phyloP scores from a whole-genome alignment of 2,888 invertebrate species.

The Brassicogethes aeneus region DNA sequence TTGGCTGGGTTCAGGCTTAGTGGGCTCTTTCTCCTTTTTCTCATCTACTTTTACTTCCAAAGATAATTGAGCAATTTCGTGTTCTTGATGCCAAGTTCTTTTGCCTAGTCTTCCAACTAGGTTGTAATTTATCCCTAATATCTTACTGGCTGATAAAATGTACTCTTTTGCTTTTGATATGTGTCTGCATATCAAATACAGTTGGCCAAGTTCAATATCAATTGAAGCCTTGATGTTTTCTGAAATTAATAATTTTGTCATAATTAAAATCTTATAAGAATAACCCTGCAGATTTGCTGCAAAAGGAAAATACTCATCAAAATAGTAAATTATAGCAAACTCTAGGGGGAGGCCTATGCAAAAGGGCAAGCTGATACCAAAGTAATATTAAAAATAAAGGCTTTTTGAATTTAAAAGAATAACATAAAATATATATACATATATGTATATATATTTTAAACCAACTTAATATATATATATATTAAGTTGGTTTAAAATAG shows the following conservation, averaged over 20 bases:
- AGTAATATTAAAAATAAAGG: too few relatives aligned
- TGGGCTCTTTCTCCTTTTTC: slow-evolving; percentile 36
- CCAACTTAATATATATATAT: too few relatives aligned
- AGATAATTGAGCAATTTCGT: slow-evolving; percentile 73
- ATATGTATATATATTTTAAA: too few relatives aligned
- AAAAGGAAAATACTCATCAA: not conserved
- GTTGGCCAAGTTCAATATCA: slow-evolving; percentile 52
- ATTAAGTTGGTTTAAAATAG: too few relatives aligned
- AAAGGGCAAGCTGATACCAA: too few relatives aligned
- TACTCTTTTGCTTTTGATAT: slow-evolving; percentile 61
- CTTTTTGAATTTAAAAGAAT: too few relatives aligned
- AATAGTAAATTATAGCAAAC: too few relatives aligned
- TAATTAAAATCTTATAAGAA: too few relatives aligned
- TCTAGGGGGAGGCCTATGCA: too few relatives aligned
- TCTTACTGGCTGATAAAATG: slow-evolving; percentile 52
- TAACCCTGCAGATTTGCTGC: not conserved
- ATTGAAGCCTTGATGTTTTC: slow-evolving; percentile 35
- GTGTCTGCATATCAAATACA: slow-evolving; percentile 66
- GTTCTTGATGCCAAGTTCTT: slow-evolving; percentile 82
- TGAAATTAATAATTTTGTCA: slow-evolving; percentile 20
- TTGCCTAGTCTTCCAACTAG: slow-evolving; percentile 76
- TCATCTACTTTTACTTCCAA: slow-evolving; percentile 46
- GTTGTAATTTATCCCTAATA: slow-evolving; percentile 58
- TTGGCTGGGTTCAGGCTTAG: slow-evolving; percentile 24
- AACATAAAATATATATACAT: too few relatives aligned